Conservation (phyloP, 2,797 vertebrate species). For the Molossus alvarezi region DNA sequence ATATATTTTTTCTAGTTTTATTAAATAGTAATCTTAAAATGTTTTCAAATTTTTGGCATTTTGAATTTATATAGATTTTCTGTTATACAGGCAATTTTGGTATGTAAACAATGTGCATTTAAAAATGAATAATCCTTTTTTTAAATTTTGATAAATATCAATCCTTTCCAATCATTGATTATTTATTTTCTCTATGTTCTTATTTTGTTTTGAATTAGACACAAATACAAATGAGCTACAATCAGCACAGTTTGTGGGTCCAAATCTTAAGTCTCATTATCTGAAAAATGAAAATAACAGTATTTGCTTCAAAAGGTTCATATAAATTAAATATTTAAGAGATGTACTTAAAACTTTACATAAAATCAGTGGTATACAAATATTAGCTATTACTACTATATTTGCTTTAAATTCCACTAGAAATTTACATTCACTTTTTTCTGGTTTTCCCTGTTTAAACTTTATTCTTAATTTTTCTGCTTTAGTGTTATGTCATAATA, state of each 20-base stretch:
- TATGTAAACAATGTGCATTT: background rate
- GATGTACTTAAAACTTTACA: background rate
- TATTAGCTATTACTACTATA: background rate
- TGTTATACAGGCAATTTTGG: background rate
- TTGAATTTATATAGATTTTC: constrained; percentile 25
- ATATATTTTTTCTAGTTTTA: background rate
- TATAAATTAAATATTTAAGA: constrained; percentile 34
- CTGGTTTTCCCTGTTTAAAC: background rate
- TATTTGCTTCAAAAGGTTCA: background rate
- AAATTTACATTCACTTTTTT: background rate
- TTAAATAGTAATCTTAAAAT: background rate
- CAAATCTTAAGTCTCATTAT: background rate
- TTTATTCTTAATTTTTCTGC: background rate
- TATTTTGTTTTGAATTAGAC: background rate
- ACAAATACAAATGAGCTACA: background rate
- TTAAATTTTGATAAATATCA: constrained; percentile 15
- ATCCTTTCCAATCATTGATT: background rate
- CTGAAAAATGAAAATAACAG: background rate
- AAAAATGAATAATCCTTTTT: background rate
- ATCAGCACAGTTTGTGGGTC: background rate
- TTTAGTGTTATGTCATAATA: background rate
- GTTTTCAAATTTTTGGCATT: constrained; percentile 19
- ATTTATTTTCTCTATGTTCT: background rate
- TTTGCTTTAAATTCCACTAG: background rate
- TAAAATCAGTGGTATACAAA: background rate